Conservation (phyloP, 2,113 vertebrate genomes). For the Piaya cayana region DNA sequence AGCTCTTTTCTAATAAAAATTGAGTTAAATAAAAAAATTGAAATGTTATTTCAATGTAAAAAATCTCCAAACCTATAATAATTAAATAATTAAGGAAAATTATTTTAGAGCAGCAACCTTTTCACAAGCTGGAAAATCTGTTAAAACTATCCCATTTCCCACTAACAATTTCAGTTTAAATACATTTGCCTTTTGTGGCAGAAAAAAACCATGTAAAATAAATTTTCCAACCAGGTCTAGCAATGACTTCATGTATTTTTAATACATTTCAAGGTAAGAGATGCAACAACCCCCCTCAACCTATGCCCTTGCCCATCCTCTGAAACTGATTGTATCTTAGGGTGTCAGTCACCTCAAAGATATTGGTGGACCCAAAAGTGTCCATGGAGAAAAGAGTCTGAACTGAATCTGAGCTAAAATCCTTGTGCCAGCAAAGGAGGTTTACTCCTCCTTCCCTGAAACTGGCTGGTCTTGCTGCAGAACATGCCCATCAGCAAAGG, state of each 20-base stretch:
- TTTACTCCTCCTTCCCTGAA: background rate
- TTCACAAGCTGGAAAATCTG: background rate
- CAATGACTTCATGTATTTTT: background rate
- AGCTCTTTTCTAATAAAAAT: background rate
- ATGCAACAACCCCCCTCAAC: background rate
- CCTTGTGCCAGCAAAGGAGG: background rate
- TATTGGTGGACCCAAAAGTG: background rate
- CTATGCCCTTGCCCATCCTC: background rate
- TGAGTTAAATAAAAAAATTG: background rate
- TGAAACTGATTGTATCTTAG: background rate
- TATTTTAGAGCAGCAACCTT: background rate
- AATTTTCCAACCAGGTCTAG: background rate
- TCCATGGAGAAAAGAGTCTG: background rate
- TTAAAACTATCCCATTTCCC: background rate
- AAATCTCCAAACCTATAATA: background rate
- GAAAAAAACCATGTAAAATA: background rate
- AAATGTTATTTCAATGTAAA: background rate
- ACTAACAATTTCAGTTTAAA: background rate
- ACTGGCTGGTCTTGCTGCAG: background rate
- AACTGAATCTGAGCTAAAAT: background rate
- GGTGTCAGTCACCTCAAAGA: background rate
- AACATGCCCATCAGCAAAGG: background rate
- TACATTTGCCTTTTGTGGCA: background rate
- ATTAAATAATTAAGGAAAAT: background rate
- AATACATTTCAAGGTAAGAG: background rate